Percentiles rank a stretch among this genome's conserved stretches.
phyloP scores from a whole-genome alignment of 1,140 invertebrate genomes.

The Venturia canescens region DNA sequence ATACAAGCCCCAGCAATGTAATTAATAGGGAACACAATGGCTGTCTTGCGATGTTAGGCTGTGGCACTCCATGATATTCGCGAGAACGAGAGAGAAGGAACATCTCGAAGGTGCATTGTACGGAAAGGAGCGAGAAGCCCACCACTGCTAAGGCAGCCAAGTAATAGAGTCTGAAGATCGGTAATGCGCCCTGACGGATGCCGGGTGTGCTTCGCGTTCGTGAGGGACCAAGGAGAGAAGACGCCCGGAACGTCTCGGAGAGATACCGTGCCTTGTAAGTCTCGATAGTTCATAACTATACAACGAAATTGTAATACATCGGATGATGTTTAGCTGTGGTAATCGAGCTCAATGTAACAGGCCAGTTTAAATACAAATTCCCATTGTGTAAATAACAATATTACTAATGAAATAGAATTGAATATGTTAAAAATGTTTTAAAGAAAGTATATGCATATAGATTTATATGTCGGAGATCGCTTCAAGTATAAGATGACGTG shows the following conservation, averaged over 20 bases:
- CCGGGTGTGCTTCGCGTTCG: conserved; percentile 53
- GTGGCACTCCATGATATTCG: conserved; percentile 12
- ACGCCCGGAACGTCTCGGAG: conserved; percentile 55
- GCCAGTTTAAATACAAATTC: neutral
- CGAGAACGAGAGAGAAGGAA: conserved; percentile 13
- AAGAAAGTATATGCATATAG: no score
- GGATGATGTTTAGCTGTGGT: neutral
- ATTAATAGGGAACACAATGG: conserved; percentile 71
- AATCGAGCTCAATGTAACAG: neutral
- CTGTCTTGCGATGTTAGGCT: conserved; percentile 62
- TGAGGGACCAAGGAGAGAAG: conserved; percentile 40
- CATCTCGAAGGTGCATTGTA: neutral
- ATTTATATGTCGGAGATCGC: no score
- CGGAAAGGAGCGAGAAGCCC: conserved; percentile 26
- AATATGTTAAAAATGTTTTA: no score
- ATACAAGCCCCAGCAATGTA: conserved; percentile 60
- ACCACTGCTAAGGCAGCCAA: conserved; percentile 50
- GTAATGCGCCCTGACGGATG: conserved; percentile 68
- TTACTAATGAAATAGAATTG: neutral
- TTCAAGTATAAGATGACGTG: no score
- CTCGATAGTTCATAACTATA: conserved; percentile 56
- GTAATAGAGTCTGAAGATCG: conserved; percentile 49
- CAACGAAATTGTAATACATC: neutral
- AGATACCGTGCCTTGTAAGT: conserved; percentile 64
- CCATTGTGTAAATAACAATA: neutral